phyloP scores from a whole-genome alignment of 2,113 vertebrate species.

The Poecile atricapillus region DNA sequence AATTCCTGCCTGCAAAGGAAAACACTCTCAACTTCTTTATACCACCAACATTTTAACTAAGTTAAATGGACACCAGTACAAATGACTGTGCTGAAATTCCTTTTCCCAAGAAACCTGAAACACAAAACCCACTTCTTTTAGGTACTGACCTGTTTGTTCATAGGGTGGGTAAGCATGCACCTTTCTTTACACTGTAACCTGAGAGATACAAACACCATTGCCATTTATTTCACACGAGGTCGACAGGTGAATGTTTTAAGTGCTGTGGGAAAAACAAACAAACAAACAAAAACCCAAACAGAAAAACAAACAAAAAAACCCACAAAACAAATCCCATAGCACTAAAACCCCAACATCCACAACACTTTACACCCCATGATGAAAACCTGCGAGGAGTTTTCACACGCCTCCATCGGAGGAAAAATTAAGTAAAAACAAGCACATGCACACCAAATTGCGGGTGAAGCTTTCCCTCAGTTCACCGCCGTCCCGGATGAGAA shows the following conservation, averaged over 20 bases:
- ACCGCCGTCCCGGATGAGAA: too few species aligned
- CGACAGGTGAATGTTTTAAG: neutral
- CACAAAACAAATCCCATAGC: neutral
- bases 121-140: neutral
- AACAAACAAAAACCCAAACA: neutral
- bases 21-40: neutral
- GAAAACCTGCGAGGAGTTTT: neutral
- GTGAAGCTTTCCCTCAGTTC: neutral
- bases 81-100: neutral
- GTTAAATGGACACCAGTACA: neutral
- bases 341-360: neutral
- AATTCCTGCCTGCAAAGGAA: neutral
- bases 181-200: neutral
- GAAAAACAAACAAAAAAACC: neutral
- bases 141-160: constrained; percentile 55
- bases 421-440: neutral
- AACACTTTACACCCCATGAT: neutral
- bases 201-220: neutral
- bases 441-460: neutral
- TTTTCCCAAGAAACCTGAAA: neutral
- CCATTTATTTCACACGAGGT: neutral
- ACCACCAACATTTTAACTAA: neutral
- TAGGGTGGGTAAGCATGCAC: neutral
- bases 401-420: neutral
- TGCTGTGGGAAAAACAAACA: accelerated